Percentiles rank a stretch among this genome's conserved stretches.
phyloP scores from a whole-genome alignment of 2,888 invertebrate species.

The Timema cristinae region DNA sequence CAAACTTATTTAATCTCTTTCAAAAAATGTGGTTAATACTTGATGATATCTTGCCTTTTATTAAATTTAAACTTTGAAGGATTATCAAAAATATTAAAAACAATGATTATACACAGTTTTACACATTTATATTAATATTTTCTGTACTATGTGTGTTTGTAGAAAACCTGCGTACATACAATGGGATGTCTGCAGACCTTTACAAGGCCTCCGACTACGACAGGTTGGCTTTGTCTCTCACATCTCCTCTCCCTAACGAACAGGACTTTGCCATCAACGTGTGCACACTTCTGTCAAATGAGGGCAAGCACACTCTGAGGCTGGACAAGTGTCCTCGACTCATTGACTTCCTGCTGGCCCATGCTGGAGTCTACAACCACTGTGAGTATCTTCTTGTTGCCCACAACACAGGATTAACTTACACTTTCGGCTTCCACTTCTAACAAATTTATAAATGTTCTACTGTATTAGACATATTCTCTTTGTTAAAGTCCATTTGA shows the following conservation, averaged over 20 bases:
- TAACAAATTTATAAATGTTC: too few species aligned
- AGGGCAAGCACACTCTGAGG: slow-evolving; percentile 83
- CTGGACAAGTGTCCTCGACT: slow-evolving; percentile 82
- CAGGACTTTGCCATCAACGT: slow-evolving; percentile 98
- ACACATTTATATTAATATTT: too few species aligned
- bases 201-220: slow-evolving; percentile 74
- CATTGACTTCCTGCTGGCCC: slow-evolving; percentile 84
- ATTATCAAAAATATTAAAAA: too few species aligned
- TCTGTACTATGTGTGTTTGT: slow-evolving; percentile 34
- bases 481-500: too few species aligned
- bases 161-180: slow-evolving; percentile 59
- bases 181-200: slow-evolving; percentile 63
- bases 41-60: too few species aligned
- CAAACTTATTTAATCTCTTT: too few species aligned
- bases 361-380: slow-evolving; percentile 90
- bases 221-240: slow-evolving; percentile 81
- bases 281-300: slow-evolving; percentile 91
- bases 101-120: too few species aligned
- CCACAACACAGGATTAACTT: too few species aligned
- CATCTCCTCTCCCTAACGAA: slow-evolving; percentile 97
- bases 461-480: too few species aligned
- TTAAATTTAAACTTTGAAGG: too few species aligned
- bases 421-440: not conserved
- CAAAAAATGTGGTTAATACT: too few species aligned
- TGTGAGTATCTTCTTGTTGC: slow-evolving; percentile 52